Evolutionary conservation across 1,140 invertebrate species (phyloP), one percentile per base, ranked within the genome.

Genomic region (Agrilus planipennis): DNA sequence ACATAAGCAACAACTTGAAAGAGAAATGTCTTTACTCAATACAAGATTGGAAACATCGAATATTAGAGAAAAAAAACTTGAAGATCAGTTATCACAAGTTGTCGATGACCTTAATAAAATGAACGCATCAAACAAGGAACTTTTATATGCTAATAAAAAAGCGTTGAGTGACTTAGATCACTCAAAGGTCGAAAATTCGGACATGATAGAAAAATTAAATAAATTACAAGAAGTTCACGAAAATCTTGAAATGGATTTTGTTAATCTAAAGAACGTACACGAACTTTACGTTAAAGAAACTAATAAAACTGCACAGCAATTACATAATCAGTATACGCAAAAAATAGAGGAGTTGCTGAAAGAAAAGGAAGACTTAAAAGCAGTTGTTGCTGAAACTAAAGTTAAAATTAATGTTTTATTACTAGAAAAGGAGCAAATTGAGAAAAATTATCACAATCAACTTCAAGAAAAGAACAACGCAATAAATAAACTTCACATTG

Each of bases 281-380:
- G 39, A 45, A 19, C 18, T 34, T 23, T 49, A 22, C 10, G 35
- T 45, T 29, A 32, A 38, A 18, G 39, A 44, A 21, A 38, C 11
- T 16, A 35, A 45, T 22, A 28, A 23, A 2, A 32, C 14, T 30
- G 30, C 45, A 38, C 27, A 34, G 17, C 16, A 32, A 19, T 25
- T 23, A 15, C 38, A 49, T 18, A 37, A 38, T 25, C 15, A 38
- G n/a, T 31, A 41, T 11, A 7, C 28, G 14, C 22, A 20, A 10
- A 10, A 37, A 28, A 45, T 35, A 20, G 28, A 25, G 11, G 20
- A 18, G 4, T 19, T 42, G 22, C 9, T 35, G 21, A 4, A 11
- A 10, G 39, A 45, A 31, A 41, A 42, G 11, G 17, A 42, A 7
- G 16, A 30, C n/a, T 34, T 43, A 16, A 28, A 37, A 37, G 10